These are phyloP conservation scores for Agriotes lineatus DNA, from an alignment of 2,888 invertebrate genomes.

Conservation along the genomic window DNA sequence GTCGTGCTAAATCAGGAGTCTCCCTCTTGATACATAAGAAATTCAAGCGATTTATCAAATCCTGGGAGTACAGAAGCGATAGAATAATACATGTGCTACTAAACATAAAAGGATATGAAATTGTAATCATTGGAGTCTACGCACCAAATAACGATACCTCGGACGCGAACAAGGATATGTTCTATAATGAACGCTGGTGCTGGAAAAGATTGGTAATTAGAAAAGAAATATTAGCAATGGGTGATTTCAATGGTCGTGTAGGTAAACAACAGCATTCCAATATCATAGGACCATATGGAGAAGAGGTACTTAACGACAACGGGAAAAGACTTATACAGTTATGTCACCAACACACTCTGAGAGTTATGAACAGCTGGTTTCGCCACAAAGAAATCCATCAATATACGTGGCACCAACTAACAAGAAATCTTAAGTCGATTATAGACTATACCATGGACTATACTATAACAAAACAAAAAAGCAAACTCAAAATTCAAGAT, in stretches of 20 bases:
- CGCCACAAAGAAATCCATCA: neutral
- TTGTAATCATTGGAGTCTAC: neutral
- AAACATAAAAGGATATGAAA: neutral
- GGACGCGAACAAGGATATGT: neutral
- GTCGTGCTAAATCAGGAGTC: neutral
- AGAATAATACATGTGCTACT: neutral
- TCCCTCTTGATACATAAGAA: neutral
- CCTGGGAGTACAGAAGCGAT: neutral
- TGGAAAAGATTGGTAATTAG: neutral
- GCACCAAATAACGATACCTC: neutral
- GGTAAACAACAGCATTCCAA: no score
- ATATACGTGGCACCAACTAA: neutral
- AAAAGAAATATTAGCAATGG: neutral
- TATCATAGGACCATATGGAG: neutral
- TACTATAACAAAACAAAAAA: neutral
- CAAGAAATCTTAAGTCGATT: neutral
- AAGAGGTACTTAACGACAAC: neutral
- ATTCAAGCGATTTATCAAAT: neutral
- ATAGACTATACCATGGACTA: neutral
- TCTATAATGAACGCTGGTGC: neutral
- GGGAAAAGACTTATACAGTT: neutral
- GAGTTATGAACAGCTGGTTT: neutral
- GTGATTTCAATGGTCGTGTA: neutral
- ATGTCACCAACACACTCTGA: neutral
- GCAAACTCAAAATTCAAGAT: neutral